These are phyloP conservation scores for Pyrgus malvae DNA, from an alignment of 2,888 invertebrate species.

Conservation along the genomic window DNA sequence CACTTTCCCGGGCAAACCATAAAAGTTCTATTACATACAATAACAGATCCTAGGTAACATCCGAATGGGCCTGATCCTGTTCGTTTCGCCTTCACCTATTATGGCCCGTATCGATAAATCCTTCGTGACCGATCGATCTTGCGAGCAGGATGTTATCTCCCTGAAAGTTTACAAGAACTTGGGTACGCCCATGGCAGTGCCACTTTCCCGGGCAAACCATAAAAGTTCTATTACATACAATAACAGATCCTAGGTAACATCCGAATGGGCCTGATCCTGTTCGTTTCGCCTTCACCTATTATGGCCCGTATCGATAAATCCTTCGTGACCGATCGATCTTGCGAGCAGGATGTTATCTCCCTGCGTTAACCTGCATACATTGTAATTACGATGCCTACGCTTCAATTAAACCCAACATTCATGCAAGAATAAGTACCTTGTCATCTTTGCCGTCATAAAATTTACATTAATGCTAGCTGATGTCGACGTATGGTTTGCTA, in stretches of 20 bases:
- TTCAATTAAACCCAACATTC: conserved; percentile 3
- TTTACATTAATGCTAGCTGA: not conserved
- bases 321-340: conserved; percentile 16
- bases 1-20: no score
- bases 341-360: conserved; percentile 8
- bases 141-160: conserved; percentile 9
- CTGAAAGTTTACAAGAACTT: no score
- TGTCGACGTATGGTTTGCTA: not conserved
- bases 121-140: conserved; percentile 16
- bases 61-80: no score
- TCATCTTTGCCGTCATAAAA: conserved; percentile 2
- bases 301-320: conserved; percentile 13
- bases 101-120: conserved; percentile 13
- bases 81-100: no score
- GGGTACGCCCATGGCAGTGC: no score
- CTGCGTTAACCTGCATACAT: conserved; percentile 7
- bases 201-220: no score
- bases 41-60: no score
- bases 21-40: no score
- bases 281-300: no score
- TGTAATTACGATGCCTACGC: conserved; percentile 7
- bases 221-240: no score
- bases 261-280: no score
- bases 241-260: no score
- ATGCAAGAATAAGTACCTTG: not conserved